A percentile compares a stretch with the other conserved stretches of the same genome.
These are phyloP conservation scores for Tachina fera DNA, from an alignment of 2,888 invertebrate genomes.

Conservation along the genomic window DNA sequence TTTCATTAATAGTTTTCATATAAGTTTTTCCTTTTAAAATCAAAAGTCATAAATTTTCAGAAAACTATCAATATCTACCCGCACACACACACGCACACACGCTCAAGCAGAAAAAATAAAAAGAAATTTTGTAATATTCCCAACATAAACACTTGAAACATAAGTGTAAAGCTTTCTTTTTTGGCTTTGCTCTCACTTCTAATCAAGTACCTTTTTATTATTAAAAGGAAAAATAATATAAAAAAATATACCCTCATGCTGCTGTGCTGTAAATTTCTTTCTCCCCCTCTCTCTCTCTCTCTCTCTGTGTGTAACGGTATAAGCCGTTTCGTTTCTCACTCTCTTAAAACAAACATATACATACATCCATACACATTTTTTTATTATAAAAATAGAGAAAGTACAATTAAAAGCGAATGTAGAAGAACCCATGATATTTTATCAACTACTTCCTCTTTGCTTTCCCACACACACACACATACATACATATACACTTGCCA, in stretches of 20 bases:
- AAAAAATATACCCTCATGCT: neutral
- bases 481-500: neutral
- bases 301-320: neutral
- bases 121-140: conserved; percentile 15
- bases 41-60: conserved; percentile 52
- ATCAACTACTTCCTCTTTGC: conserved; percentile 50
- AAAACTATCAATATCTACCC: conserved; percentile 47
- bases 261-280: neutral
- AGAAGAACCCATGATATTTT: conserved; percentile 39
- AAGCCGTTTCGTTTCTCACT: conserved; percentile 9
- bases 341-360: conserved; percentile 55
- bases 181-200: conserved; percentile 58
- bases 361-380: conserved; percentile 11
- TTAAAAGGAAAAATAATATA: neutral
- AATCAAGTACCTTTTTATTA: conserved; percentile 24
- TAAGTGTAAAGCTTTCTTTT: conserved; percentile 49
- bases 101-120: neutral
- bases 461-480: conserved; percentile 28
- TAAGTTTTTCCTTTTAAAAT: conserved; percentile 37
- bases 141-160: conserved; percentile 66
- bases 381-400: conserved; percentile 43
- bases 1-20: neutral
- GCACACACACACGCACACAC: neutral
- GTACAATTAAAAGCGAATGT: conserved; percentile 43
- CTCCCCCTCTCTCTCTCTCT: neutral